Conservation (phyloP, 35 echinoderm and acorn worm genomes). For the Apostichopus japonicus region DNA sequence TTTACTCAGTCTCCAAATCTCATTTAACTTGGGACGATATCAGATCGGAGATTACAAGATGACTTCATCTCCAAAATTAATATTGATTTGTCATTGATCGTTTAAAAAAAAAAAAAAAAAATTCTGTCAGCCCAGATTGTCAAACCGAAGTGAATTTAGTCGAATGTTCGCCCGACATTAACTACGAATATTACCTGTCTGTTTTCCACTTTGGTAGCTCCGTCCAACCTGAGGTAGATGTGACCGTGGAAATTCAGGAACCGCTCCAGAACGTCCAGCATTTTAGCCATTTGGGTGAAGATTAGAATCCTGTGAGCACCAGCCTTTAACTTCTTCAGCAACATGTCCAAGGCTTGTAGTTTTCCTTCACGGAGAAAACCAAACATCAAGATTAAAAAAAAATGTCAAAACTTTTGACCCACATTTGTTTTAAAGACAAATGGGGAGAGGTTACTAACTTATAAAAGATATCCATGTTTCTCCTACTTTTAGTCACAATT, state of each 20-base stretch:
- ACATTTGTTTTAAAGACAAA: no score
- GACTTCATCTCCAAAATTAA: no score
- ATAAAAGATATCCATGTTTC: no score
- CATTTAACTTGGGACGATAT: no score
- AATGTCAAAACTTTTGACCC: background rate
- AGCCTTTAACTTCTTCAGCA: slow-evolving; percentile 77
- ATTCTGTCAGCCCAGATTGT: no score
- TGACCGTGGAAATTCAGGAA: slow-evolving; percentile 98
- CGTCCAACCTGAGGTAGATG: slow-evolving; percentile 98
- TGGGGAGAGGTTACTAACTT: no score
- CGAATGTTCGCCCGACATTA: no score
- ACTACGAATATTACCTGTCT: slow-evolving; percentile 78
- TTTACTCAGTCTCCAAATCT: no score
- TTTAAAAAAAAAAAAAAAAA: background rate
- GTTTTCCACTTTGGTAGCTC: slow-evolving; percentile 91
- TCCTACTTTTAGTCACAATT: no score
- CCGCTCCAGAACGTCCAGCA: slow-evolving; percentile 93
- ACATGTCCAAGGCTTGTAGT: slow-evolving; percentile 78
- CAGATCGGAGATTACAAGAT: no score
- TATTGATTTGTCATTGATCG: no score
- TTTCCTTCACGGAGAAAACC: slow-evolving; percentile 64
- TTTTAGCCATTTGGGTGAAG: slow-evolving; percentile 99
- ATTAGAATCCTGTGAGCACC: slow-evolving; percentile 81
- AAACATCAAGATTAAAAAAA: background rate
- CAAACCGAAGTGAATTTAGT: no score